Base-by-base conservation (phyloP, 2,113 vertebrate species). In the Salvator merianae region DNA sequence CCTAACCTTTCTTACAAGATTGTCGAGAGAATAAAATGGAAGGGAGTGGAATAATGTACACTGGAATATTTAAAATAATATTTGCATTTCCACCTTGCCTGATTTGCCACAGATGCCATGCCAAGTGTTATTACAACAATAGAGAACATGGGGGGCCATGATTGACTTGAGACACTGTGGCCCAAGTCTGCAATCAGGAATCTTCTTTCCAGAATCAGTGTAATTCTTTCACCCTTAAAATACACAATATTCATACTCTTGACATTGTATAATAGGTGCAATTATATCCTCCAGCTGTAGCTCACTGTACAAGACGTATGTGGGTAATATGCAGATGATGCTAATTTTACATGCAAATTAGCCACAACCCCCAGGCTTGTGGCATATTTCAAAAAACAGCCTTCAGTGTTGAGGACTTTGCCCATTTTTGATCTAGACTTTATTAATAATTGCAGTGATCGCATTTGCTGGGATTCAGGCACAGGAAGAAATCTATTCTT, bases 311-410 rank as follows among this genome's bases (percentile, higher is more conserved):
- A 34, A 70, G 36, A 70, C 38, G 34, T 18, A 63, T 65, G 20
- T 65, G 59, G 73, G 66, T 50, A n/a, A 72, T 59, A 47, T 53
- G 38, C 62, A 59, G 47, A 32, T 59, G 9, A 32, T 72, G 13
- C 38, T 73, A 50, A 79, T 73, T 79, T 65, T 79, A 72, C n/a
- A 73, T 63, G 68, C 24, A 85, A 65, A 72, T 73, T 47, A 79
- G n/a, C 28, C 55, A 65, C 68, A 62, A 16, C n/a, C 36, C 18
- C 73, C n/a, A 34, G 16, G 38, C 22, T 72, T 62, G 55, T 85
- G 76, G 30, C n/a, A 3, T 50, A 85, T 72, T 73, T 72, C 38
- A 36, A 63, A 72, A 85, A 62, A 79, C 47, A 59, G 22, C 18
- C 36, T 72, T 79, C 38, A 72, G 4, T 65, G 28, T 5, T 72